Percentiles rank a stretch among this genome's conserved stretches.
Evolutionary conservation across 2,888 invertebrate species (phyloP).

Genomic region (Carterocephalus palaemon): DNA sequence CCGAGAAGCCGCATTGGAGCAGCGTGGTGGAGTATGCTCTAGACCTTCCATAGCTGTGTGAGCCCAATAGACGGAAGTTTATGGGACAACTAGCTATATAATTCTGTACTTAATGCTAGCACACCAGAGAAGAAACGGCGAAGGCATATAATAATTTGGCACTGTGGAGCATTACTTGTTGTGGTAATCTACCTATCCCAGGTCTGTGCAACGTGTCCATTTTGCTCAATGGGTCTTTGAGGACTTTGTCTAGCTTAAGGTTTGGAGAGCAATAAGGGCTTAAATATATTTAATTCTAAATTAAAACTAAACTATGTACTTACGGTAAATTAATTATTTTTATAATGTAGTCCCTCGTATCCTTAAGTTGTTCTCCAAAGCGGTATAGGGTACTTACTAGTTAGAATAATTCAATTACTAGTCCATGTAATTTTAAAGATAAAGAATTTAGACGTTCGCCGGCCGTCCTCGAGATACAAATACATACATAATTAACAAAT

Average conservation of each 20-base stretch:
- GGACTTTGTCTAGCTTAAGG: conserved; percentile 68
- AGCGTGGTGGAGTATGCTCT: too few species aligned
- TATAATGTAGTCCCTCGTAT: conserved; percentile 57
- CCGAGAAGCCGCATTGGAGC: too few species aligned
- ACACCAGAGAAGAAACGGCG: too few species aligned
- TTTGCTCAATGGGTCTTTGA: conserved; percentile 72
- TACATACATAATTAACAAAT: conserved; percentile 15
- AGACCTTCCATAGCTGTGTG: too few species aligned
- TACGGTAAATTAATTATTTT: conserved; percentile 49
- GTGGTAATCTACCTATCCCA: conserved; percentile 45
- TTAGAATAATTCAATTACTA: conserved; percentile 78
- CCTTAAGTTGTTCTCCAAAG: conserved; percentile 69
- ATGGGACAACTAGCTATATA: too few species aligned
- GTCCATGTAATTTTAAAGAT: conserved; percentile 74
- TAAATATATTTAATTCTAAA: conserved; percentile 51
- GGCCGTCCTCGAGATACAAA: conserved; percentile 41
- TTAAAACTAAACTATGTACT: conserved; percentile 40
- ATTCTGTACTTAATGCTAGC: too few species aligned
- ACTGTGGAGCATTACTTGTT: conserved; percentile 10
- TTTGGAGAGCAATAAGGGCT: conserved; percentile 67
- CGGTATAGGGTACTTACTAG: conserved; percentile 78
- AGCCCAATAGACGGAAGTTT: too few species aligned
- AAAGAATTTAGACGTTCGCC: conserved; percentile 67
- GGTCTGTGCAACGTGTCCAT: conserved; percentile 65
- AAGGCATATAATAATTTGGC: too few species aligned